Percentiles rank a stretch among this genome's conserved stretches.
These are phyloP conservation scores for Nebria salina DNA, from an alignment of 2,888 invertebrate species.

Conservation along the genomic window DNA sequence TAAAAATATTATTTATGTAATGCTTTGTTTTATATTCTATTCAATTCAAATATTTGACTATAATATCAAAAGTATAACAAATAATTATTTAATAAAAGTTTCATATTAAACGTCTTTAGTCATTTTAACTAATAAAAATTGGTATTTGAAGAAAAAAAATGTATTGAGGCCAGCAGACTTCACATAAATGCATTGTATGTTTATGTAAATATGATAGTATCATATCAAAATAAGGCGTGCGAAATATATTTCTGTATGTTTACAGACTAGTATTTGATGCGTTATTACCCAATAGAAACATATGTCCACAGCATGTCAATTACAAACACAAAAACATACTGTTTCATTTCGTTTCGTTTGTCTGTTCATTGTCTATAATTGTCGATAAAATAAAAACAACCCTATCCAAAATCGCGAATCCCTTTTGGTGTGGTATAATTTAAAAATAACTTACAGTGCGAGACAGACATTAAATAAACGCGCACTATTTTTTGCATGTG, in stretches of 20 bases:
- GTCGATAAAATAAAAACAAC: no score
- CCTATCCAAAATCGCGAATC: neutral
- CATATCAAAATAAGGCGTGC: neutral
- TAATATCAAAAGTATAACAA: no score
- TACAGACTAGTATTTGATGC: neutral
- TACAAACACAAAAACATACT: neutral
- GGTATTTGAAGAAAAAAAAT: neutral
- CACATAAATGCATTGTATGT: neutral
- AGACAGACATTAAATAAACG: no score
- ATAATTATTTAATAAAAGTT: no score
- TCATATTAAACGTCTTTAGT: neutral
- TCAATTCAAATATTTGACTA: neutral
- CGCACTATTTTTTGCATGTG: neutral
- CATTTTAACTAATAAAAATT: neutral
- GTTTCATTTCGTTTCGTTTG: no score
- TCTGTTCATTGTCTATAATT: no score
- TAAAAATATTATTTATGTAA: neutral
- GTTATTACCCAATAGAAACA: neutral
- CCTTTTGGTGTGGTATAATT: neutral
- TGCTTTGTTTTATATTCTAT: neutral
- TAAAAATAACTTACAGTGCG: no score
- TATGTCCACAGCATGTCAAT: neutral
- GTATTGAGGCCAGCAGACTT: neutral
- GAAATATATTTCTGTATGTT: neutral
- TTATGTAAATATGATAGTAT: conserved; percentile 1